A percentile compares a stretch with the other conserved stretches of the same genome.
These are phyloP conservation scores for Cyphomyrus plagiostoma DNA, from an alignment of 2,113 vertebrate species.

Conservation along the genomic window DNA sequence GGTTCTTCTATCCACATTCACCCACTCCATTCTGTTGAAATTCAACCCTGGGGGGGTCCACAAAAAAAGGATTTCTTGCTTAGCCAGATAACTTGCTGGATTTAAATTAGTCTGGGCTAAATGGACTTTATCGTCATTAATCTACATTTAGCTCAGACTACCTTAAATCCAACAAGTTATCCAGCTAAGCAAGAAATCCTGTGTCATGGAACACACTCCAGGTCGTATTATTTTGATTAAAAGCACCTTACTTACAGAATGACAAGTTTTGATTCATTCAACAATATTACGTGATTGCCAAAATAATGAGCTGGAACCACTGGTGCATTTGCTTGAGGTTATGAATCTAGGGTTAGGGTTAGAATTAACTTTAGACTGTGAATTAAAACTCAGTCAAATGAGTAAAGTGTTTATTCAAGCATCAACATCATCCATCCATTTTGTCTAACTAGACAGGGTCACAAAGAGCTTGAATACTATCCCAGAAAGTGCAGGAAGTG, in stretches of 20 bases:
- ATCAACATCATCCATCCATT: not conserved
- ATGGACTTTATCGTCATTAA: too few relatives aligned
- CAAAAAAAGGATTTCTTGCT: too few relatives aligned
- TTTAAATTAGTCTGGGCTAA: too few relatives aligned
- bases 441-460: not conserved
- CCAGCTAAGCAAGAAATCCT: too few relatives aligned
- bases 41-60: not conserved
- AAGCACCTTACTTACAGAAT: not conserved
- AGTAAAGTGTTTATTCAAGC: slow-evolving; percentile 8
- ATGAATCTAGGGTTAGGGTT: slow-evolving; percentile 17
- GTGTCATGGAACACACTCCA: not conserved
- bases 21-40: not conserved
- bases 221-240: not conserved
- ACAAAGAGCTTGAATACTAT: not conserved
- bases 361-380: slow-evolving; percentile 9
- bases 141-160: too few relatives aligned
- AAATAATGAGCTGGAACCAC: not conserved
- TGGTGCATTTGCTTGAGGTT: not conserved
- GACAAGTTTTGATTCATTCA: not conserved
- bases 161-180: too few relatives aligned
- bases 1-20: not conserved
- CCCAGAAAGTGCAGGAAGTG: not conserved
- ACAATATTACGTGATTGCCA: not conserved
- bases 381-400: slow-evolving; percentile 16
- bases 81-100: too few relatives aligned